Percentiles rank a stretch among this genome's conserved stretches.
phyloP scores from a whole-genome alignment of 2,888 invertebrate genomes.

The Clepsis dumicolana region DNA sequence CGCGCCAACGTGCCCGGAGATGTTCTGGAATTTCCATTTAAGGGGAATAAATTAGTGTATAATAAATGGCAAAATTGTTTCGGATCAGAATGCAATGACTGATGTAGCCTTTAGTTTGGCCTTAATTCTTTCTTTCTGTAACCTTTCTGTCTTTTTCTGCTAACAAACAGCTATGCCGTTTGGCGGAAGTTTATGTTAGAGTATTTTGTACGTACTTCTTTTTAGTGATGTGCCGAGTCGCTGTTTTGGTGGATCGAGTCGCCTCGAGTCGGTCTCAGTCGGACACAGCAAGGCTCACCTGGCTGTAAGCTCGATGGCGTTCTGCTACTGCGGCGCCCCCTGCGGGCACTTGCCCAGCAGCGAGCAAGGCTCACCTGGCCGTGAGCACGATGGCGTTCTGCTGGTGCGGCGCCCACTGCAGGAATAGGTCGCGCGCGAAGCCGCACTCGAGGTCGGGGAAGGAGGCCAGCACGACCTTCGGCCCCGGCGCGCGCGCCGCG shows the following conservation, averaged over 20 bases:
- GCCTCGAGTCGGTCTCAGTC: too few species aligned
- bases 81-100: too few species aligned
- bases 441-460: constrained; percentile 98
- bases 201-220: too few species aligned
- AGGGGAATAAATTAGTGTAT: too few species aligned
- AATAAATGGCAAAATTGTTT: too few species aligned
- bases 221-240: too few species aligned
- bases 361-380: constrained; percentile 84
- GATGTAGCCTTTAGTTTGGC: too few species aligned
- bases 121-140: too few species aligned
- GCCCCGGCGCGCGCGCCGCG: constrained; percentile 89
- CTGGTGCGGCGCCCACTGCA: constrained; percentile 96
- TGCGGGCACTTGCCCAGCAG: constrained; percentile 87
- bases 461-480: constrained; percentile 97
- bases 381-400: constrained; percentile 98
- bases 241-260: too few species aligned
- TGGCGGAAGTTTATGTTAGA: too few species aligned
- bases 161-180: too few species aligned
- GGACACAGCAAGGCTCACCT: constrained; percentile 81
- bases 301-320: constrained; percentile 97
- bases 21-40: constrained; percentile 79
- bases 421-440: constrained; percentile 96
- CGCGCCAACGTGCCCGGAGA: constrained; percentile 93
- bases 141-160: too few species aligned
- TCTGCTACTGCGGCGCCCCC: constrained; percentile 96